These are phyloP conservation scores for Umimayanthus kanabou DNA, from an alignment of 92 coral and sea anemone genomes.

Conservation along the genomic window DNA sequence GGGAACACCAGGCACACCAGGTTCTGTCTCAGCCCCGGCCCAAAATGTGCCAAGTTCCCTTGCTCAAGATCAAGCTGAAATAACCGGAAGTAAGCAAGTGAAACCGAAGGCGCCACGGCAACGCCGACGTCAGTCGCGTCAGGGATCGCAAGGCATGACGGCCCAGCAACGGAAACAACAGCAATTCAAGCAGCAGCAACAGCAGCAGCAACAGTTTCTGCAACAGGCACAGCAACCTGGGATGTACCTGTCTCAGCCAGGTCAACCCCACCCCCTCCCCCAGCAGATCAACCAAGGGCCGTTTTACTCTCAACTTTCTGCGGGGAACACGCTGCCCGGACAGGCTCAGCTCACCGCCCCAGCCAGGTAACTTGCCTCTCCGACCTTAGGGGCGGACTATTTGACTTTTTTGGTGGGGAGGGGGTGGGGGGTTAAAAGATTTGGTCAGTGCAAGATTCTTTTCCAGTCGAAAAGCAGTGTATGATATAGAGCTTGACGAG, in stretches of 20 bases:
- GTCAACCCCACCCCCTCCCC: slow-evolving; percentile 35
- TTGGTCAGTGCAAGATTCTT: no score
- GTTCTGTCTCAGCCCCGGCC: slow-evolving; percentile 41
- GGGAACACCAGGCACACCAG: slow-evolving; percentile 64
- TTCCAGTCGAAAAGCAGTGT: no score
- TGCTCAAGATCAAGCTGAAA: slow-evolving; percentile 49
- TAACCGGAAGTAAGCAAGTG: slow-evolving; percentile 64
- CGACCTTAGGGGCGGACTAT: no score
- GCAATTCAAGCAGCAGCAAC: slow-evolving; percentile 52
- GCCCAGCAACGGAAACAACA: slow-evolving; percentile 48
- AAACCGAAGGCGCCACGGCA: slow-evolving; percentile 60
- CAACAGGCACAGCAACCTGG: slow-evolving; percentile 52
- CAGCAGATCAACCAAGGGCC: slow-evolving; percentile 43
- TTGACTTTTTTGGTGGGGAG: no score
- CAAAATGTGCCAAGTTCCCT: slow-evolving; percentile 49
- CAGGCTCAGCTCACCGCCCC: slow-evolving; percentile 38
- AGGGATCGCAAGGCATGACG: slow-evolving; percentile 45
- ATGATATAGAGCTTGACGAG: no score
- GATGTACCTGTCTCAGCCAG: slow-evolving; percentile 48
- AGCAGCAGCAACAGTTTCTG: slow-evolving; percentile 65
- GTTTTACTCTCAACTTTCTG: slow-evolving; percentile 35
- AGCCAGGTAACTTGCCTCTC: slow-evolving; percentile 3
- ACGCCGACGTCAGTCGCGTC: slow-evolving; percentile 50
- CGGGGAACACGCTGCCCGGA: slow-evolving; percentile 36
- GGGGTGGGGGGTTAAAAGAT: no score